phyloP scores from a whole-genome alignment of 1,140 invertebrate species.

The Protaetia brevitarsis region DNA sequence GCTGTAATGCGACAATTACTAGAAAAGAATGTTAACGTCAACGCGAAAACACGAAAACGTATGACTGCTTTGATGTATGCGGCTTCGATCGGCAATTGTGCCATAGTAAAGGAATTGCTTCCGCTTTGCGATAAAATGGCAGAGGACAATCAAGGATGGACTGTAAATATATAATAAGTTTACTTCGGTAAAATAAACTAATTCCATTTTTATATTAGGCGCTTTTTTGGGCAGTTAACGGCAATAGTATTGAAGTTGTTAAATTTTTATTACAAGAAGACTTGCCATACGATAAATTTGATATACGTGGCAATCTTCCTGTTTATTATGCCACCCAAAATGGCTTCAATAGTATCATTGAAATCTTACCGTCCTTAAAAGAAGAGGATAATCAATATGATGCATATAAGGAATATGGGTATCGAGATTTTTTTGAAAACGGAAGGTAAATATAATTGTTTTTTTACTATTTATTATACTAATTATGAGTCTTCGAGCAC shows the following conservation, averaged over 20 bases:
- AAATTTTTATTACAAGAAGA: conserved; percentile 47
- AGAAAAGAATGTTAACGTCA: conserved; percentile 43
- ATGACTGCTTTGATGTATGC: conserved; percentile 53
- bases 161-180: conserved; percentile 34
- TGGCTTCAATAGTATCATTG: conserved; percentile 47
- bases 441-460: background rate
- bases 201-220: conserved; percentile 35
- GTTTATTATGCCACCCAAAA: conserved; percentile 48
- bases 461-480: background rate
- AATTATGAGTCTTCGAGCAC: too few relatives aligned
- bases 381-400: conserved; percentile 6
- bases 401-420: background rate
- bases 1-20: conserved; percentile 35
- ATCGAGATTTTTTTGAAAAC: conserved; percentile 3
- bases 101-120: conserved; percentile 47
- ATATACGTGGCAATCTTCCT: conserved; percentile 49
- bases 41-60: conserved; percentile 48
- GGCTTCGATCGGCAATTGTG: conserved; percentile 47
- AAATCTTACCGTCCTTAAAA: conserved; percentile 45
- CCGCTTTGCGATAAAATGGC: conserved; percentile 46
- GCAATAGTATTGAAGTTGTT: conserved; percentile 47
- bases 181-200: conserved; percentile 1
- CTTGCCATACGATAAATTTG: conserved; percentile 43
- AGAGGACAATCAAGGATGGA: conserved; percentile 52
- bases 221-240: conserved; percentile 53